Percentiles rank a stretch among this genome's conserved stretches.
phyloP scores from a whole-genome alignment of 2,113 vertebrate species.

The Brachionichthys hirsutus region DNA sequence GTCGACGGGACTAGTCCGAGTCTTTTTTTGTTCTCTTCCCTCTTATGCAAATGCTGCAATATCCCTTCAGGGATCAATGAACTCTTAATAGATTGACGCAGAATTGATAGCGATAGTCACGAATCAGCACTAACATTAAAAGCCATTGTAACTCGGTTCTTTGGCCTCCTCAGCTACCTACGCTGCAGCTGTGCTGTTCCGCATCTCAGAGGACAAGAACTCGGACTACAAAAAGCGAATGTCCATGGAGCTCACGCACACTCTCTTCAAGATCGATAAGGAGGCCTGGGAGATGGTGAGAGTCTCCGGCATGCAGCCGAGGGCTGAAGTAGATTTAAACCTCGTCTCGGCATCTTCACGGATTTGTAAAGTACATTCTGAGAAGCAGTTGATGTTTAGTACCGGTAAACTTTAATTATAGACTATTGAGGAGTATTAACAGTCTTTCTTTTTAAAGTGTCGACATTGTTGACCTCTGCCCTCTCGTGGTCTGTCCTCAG shows the following conservation, averaged over 20 bases:
- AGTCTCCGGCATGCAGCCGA: conserved; percentile 6
- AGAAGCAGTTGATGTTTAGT: not conserved
- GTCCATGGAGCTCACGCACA: conserved; percentile 95
- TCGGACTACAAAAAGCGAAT: conserved; percentile 91
- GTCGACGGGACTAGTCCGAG: not conserved
- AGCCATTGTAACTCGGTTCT: not conserved
- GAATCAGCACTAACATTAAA: not conserved
- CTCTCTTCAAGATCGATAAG: conserved; percentile 92
- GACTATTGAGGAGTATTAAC: not conserved
- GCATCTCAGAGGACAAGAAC: conserved; percentile 95
- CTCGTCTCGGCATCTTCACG: not conserved
- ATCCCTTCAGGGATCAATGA: too few relatives aligned
- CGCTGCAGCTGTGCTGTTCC: conserved; percentile 91
- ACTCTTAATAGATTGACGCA: too few relatives aligned
- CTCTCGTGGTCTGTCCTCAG: conserved; percentile 54
- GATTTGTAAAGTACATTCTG: not conserved
- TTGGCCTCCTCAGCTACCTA: conserved; percentile 85
- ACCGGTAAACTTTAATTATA: not conserved
- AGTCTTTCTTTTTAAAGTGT: not conserved
- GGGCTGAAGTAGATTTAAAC: not conserved
- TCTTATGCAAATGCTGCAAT: too few relatives aligned
- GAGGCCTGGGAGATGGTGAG: conserved; percentile 92
- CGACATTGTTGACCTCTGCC: conserved; percentile 33
- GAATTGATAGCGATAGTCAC: too few relatives aligned
- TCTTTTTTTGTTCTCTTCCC: too few relatives aligned